Evolutionary conservation across 2,113 vertebrate species (phyloP), one percentile per base, ranked within the genome.

Genomic region (Amazona guildingii): DNA sequence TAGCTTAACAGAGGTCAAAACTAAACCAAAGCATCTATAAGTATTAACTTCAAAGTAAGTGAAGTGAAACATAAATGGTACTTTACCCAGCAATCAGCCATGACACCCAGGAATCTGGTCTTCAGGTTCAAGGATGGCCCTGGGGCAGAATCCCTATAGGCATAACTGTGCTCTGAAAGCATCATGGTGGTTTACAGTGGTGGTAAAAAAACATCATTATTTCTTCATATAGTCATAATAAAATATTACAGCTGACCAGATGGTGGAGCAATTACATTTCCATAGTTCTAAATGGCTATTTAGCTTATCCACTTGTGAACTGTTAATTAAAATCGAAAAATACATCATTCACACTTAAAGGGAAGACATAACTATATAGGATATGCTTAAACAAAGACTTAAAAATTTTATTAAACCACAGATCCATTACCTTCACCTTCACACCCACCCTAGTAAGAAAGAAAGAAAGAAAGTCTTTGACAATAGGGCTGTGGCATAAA

Each of bases 241-340:
- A 98, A 98, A 97, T 98, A 95, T 98, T 98, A 83, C 87, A 95
- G 97, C 98, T 98, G 98, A 98, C 98, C 98, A 98, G 98, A 97
- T 98, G 98, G 98, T 98, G 98, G 98, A 98, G 98, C 98, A 98
- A 96, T 98, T 98, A 98, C 98, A 98, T 98, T 98, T 98, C 97
- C 84, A 94, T 94, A 97, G 92, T 95, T 97, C 89, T 97, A 91
- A 95, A 95, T 97, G 97, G 96, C 95, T 97, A 97, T 96, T 97
- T 97, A 95, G 73, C 92, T 97, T 97, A 97, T 86, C 93, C 90
- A 92, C 78, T 93, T 91, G 81, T 95, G 83, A 97, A 83, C 75
- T 91, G 83, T 90, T 96, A 97, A 97, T 97, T 97, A 97, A 94
- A 96, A 94, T 62, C 52, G 74, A 82, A 86, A 95, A 92, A 95